Base-by-base conservation (phyloP, 2,888 invertebrate species). In the Drosophila acutilabella region DNA sequence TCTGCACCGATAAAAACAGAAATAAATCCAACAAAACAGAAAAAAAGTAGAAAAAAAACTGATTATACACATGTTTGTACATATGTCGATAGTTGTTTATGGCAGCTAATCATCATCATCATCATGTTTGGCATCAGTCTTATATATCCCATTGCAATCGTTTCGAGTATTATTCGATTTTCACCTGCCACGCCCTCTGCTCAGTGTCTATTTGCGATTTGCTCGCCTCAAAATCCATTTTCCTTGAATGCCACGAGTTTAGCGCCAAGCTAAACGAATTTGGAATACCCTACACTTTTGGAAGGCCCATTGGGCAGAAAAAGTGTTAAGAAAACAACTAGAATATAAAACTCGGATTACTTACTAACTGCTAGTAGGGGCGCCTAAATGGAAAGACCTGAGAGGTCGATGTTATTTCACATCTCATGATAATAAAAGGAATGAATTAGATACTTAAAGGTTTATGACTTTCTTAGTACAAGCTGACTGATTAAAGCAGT, bases 81-180 rank as follows among this genome's bases (percentile, higher is more conserved):
- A 77, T 79, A 71, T 79, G 78, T 87, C 64, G 79, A 75, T 84
- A 59, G 72, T 56, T 84, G 83, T 84, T 84, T 84, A 87, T 84
- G 81, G 85, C 78, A 20, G 80, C 84, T 87, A 84, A 84, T 84
- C 83, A 84, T 36, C 36, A 84, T 87, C 87, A 83, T 82, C 80
- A 82, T 82, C 80, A 82, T 69, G 65, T 52, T 62, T 73, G 77
- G 66, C 83, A 78, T 78, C 80, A 61, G 59, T 54, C 5, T 36
- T 72, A 69, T 52, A 78, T 74, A 74, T 64, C 60, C 33, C 64
- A 23, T 23, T 23, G 23, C 30, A 41, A 23, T 23, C 23, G 23
- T 23, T 18, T 38, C 38, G 26, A 47, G 47, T 76, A 68, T 76
- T 76, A 75, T 75, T 75, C 48, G 18, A 48, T 58, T 58, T 58